A percentile compares a stretch with the other conserved stretches of the same genome.
These are phyloP conservation scores for Phalacrocorax aristotelis DNA, from an alignment of 2,113 vertebrate genomes.

Conservation along the genomic window DNA sequence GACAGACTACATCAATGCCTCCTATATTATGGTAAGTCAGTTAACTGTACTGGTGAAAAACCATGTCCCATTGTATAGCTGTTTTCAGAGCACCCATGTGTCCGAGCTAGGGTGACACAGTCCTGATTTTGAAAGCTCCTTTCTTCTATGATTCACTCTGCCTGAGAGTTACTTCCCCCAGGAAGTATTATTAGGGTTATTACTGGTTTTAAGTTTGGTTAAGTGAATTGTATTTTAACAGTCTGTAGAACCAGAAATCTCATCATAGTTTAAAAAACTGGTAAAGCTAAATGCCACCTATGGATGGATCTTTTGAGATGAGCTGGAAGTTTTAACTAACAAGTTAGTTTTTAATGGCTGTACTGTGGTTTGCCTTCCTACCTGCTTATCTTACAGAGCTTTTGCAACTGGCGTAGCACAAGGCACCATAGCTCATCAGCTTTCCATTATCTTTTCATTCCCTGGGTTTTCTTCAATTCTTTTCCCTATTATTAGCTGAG, in stretches of 20 bases:
- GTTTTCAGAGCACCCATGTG: neutral
- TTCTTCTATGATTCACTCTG: neutral
- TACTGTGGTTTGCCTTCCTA: neutral
- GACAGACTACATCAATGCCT: conserved; percentile 93
- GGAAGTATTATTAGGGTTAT: neutral
- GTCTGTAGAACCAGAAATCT: neutral
- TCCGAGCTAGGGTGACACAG: neutral
- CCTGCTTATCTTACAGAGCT: neutral
- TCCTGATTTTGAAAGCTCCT: neutral
- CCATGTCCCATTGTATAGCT: neutral
- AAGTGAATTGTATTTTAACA: neutral
- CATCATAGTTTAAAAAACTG: neutral
- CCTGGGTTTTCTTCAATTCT: neutral
- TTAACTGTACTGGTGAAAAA: neutral
- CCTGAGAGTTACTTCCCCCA: neutral
- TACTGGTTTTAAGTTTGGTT: neutral
- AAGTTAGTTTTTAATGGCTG: neutral
- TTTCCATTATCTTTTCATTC: neutral
- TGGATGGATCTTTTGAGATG: neutral
- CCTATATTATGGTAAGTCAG: conserved; percentile 85
- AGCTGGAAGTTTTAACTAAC: neutral
- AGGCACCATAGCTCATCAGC: neutral
- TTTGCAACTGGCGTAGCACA: neutral
- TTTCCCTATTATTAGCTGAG: neutral
- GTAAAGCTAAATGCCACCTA: neutral